These are phyloP conservation scores for Osmerus eperlanus DNA, from an alignment of 2,113 vertebrate genomes.

Conservation along the genomic window DNA sequence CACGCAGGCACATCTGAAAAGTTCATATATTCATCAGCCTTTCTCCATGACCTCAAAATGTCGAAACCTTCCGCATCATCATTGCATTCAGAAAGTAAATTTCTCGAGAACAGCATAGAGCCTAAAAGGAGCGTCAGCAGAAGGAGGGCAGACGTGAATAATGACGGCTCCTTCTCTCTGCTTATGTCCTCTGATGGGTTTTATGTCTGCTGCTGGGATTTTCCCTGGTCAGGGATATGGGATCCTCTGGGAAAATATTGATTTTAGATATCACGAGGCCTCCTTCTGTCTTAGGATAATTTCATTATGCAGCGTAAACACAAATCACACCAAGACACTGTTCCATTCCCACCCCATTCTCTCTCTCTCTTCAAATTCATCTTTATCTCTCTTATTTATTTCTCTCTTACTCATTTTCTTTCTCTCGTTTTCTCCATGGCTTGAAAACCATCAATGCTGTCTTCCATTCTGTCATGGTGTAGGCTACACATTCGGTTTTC, in stretches of 20 bases:
- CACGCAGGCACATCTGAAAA: neutral
- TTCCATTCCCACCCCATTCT: neutral
- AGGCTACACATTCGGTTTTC: no score
- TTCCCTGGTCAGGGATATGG: constrained; percentile 40
- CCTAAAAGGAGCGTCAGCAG: no score
- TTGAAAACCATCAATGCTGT: neutral
- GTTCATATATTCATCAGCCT: neutral
- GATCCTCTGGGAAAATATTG: constrained; percentile 35
- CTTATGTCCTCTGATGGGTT: constrained; percentile 42
- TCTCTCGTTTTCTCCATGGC: neutral
- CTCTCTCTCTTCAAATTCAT: neutral
- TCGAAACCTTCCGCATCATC: neutral
- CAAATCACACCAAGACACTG: neutral
- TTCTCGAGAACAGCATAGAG: neutral
- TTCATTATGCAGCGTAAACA: constrained; percentile 17
- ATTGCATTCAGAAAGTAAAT: neutral
- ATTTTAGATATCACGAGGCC: constrained; percentile 22
- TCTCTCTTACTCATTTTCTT: neutral
- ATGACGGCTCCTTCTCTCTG: constrained; percentile 46
- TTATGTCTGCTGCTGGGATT: constrained; percentile 25
- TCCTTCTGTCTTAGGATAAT: neutral
- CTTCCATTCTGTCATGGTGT: neutral
- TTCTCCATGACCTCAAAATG: neutral
- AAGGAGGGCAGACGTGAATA: neutral
- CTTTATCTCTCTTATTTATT: neutral